Evolutionary conservation across 2,113 vertebrate species (phyloP).

Genomic region (Seriola rivoliana): DNA sequence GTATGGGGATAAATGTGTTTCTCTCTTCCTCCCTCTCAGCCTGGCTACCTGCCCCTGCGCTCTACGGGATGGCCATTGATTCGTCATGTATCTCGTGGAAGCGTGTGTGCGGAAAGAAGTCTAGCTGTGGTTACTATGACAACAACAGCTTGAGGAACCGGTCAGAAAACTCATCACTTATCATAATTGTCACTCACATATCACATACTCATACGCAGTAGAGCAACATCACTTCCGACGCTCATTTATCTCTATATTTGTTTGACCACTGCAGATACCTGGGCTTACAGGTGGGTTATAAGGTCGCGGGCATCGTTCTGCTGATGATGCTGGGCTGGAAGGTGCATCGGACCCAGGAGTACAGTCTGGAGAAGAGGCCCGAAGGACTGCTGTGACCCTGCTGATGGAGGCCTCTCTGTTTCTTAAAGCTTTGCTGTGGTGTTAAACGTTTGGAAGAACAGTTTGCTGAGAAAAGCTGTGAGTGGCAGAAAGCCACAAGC

Average conservation of each 20-base stretch:
- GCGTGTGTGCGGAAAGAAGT: slow-evolving; percentile 82
- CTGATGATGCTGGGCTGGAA: slow-evolving; percentile 90
- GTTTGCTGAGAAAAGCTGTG: slow-evolving; percentile 20
- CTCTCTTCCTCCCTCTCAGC: slow-evolving; percentile 80
- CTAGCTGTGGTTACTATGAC: slow-evolving; percentile 93
- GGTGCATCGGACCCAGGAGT: slow-evolving; percentile 89
- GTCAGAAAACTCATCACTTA: slow-evolving; percentile 73
- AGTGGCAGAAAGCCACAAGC: slow-evolving; percentile 21
- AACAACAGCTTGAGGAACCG: slow-evolving; percentile 90
- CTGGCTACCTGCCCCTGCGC: slow-evolving; percentile 91
- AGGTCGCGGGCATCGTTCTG: slow-evolving; percentile 88
- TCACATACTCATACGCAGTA: background rate
- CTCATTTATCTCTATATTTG: background rate
- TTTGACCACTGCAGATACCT: slow-evolving; percentile 86
- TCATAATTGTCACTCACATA: background rate
- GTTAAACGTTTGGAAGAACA: slow-evolving; percentile 19
- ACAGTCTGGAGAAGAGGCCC: slow-evolving; percentile 90
- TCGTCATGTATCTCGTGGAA: slow-evolving; percentile 92
- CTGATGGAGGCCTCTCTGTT: background rate
- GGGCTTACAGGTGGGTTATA: slow-evolving; percentile 93
- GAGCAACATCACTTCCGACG: background rate
- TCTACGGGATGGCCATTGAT: slow-evolving; percentile 94
- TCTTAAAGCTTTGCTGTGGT: slow-evolving; percentile 27
- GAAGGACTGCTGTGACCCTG: slow-evolving; percentile 72
- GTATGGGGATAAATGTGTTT: background rate